These are phyloP conservation scores for Tenualosa ilisha DNA, from an alignment of 2,797 vertebrate genomes.

Conservation along the genomic window DNA sequence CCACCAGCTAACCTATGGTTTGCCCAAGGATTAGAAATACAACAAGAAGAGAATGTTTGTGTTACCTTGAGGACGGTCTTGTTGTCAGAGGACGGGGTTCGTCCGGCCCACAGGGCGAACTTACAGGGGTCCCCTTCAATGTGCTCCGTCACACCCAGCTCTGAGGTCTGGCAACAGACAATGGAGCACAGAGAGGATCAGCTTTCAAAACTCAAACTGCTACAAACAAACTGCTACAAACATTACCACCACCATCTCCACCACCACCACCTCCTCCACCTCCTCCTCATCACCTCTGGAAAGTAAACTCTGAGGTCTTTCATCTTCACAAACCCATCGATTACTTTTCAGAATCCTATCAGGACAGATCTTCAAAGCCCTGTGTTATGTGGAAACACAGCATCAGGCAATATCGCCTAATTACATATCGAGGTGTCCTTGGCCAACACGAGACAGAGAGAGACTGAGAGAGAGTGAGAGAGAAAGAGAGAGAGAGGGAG, in stretches of 20 bases:
- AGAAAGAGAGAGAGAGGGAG: background rate
- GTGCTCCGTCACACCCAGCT: conserved; percentile 95
- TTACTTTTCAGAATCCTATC: background rate
- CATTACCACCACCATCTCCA: background rate
- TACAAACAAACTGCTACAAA: background rate
- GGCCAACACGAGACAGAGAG: background rate
- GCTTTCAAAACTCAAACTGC: background rate
- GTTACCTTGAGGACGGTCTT: conserved; percentile 94
- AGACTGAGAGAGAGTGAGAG: background rate
- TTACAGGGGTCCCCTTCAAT: conserved; percentile 98
- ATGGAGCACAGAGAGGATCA: background rate
- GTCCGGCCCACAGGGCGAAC: conserved; percentile 96
- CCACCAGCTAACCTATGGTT: background rate
- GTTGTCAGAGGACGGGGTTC: conserved; percentile 96
- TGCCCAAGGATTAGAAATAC: background rate
- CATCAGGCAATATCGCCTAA: background rate
- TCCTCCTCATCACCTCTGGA: background rate
- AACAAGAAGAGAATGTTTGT: background rate
- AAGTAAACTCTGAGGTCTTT: background rate
- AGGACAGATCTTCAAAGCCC: background rate
- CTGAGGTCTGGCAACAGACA: conserved; percentile 84
- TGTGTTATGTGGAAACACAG: background rate
- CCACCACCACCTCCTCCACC: background rate
- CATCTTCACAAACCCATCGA: background rate
- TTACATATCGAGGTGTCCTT: conserved; percentile 7